Evolutionary conservation across 2,797 vertebrate genomes (phyloP).

Genomic region (Onychomys leucogaster): DNA sequence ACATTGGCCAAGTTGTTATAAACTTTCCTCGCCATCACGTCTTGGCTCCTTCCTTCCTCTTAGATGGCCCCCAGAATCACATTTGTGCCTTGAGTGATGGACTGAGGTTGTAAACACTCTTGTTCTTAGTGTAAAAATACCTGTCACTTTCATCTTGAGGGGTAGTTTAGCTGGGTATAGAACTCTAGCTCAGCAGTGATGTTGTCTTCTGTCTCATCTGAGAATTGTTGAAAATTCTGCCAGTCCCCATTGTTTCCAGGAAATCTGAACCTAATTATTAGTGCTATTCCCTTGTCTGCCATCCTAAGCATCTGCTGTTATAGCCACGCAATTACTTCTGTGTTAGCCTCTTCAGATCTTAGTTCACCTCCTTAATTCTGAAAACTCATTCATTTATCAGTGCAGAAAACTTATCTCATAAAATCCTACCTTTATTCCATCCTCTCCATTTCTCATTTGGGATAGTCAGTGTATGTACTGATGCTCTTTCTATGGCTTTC

Average conservation of each 20-base stretch:
- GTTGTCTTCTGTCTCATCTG: background rate
- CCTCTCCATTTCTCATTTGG: background rate
- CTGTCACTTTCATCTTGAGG: background rate
- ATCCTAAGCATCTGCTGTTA: background rate
- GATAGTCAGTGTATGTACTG: background rate
- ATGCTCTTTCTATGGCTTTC: background rate
- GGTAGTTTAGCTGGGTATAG: constrained; percentile 10
- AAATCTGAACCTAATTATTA: background rate
- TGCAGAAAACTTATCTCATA: background rate
- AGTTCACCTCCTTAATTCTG: background rate
- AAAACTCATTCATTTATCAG: background rate
- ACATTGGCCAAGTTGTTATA: background rate
- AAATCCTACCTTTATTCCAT: background rate
- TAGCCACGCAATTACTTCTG: background rate
- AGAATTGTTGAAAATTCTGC: background rate
- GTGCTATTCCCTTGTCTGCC: background rate
- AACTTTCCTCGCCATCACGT: background rate
- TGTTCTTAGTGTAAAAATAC: background rate
- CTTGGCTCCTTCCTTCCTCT: background rate
- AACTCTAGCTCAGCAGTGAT: background rate
- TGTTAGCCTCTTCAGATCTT: background rate
- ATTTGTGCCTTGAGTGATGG: background rate
- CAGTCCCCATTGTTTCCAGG: background rate
- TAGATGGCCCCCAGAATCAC: background rate
- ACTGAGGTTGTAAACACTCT: background rate